Evolutionary conservation across 2,888 invertebrate species (phyloP).

Genomic region (Lamellibrachia satsuma): DNA sequence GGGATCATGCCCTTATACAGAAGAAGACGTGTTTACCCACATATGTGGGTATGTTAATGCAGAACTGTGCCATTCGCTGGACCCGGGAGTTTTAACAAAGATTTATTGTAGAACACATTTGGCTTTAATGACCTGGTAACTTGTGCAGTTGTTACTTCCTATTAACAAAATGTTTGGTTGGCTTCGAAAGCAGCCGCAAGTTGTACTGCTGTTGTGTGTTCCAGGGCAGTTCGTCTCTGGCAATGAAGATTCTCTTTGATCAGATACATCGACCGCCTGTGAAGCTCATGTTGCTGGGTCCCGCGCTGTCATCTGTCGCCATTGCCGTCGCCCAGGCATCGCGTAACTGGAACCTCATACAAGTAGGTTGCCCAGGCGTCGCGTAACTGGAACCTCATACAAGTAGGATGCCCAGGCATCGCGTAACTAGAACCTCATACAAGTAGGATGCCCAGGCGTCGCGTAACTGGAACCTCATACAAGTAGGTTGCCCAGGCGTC

Average conservation of each 20-base stretch:
- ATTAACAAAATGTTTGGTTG: no score
- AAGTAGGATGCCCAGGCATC: not conserved
- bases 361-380: not conserved
- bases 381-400: not conserved
- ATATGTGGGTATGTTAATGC: not conserved
- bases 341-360: conserved; percentile 6
- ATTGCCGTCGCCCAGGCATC: not conserved
- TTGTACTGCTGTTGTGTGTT: not conserved
- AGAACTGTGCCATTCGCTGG: no score
- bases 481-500: not conserved
- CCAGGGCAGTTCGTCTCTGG: conserved; percentile 3
- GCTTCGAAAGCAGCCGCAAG: not conserved
- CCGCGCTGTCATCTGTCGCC: not conserved
- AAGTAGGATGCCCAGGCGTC: not conserved
- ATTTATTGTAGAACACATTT: no score
- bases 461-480: not conserved
- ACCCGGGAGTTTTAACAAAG: no score
- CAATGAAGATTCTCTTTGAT: not conserved
- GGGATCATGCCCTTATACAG: not conserved
- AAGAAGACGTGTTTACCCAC: not conserved
- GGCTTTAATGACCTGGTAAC: no score
- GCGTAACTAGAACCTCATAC: not conserved
- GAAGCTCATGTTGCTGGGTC: not conserved
- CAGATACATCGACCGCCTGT: not conserved
- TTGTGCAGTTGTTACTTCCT: no score